A percentile compares a stretch with the other conserved stretches of the same genome.
Evolutionary conservation across 64 coral and sea anemone species (phyloP).

Genomic region (Stichodactyla helianthus): DNA sequence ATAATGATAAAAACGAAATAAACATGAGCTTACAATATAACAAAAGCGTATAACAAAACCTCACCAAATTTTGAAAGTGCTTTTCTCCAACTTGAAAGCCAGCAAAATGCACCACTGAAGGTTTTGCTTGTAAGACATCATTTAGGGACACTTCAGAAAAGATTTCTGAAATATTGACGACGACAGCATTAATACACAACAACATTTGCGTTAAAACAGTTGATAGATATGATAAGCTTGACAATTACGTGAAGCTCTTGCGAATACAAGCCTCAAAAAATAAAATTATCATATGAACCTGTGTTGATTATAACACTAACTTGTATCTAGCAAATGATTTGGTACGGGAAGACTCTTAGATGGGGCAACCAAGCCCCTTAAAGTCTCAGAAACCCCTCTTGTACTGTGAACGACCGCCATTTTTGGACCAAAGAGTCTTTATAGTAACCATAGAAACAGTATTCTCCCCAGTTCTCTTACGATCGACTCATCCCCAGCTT

Average conservation of each 20-base stretch:
- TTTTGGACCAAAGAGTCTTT: conserved; percentile 42
- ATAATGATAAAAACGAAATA: not conserved
- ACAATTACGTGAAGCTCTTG: not conserved
- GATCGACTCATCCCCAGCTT: not conserved
- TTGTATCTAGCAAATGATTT: conserved; percentile 93
- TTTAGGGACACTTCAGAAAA: conserved; percentile 82
- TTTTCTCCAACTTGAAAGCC: conserved; percentile 82
- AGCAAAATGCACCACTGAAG: conserved; percentile 75
- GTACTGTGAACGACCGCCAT: conserved; percentile 71
- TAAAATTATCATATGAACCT: not conserved
- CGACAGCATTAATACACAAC: not conserved
- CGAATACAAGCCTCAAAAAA: not conserved
- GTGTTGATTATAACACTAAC: conserved; percentile 22
- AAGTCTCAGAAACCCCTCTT: conserved; percentile 53
- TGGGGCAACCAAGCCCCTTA: conserved; percentile 66
- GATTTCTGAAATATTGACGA: conserved; percentile 64
- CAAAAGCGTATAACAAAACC: not conserved
- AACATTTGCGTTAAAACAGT: not conserved
- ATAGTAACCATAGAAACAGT: not conserved
- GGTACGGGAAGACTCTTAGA: conserved; percentile 59
- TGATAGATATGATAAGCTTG: too few species aligned
- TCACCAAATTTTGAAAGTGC: conserved; percentile 63
- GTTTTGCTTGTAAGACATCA: conserved; percentile 64
- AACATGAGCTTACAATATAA: not conserved
- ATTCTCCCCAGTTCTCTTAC: not conserved